Evolutionary conservation across 2,888 invertebrate genomes (phyloP).

Genomic region (Perdita meconis): DNA sequence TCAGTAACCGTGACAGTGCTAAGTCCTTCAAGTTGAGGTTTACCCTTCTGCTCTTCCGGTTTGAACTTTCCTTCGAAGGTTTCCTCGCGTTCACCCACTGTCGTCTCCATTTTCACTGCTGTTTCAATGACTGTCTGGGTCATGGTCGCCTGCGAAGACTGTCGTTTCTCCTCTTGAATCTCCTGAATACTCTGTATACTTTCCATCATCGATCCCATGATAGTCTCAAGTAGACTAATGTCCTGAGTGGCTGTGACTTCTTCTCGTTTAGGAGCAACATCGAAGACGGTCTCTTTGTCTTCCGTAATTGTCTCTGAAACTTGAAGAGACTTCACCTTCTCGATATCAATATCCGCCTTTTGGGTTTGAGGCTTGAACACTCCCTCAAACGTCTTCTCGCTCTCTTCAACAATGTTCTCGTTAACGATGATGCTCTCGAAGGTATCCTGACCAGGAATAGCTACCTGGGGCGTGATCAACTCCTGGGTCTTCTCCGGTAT

Average conservation of each 20-base stretch:
- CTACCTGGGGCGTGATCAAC: constrained; percentile 81
- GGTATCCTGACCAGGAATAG: constrained; percentile 84
- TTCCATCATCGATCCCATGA: constrained; percentile 73
- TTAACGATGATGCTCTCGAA: constrained; percentile 86
- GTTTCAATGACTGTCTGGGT: constrained; percentile 73
- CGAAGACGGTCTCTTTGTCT: constrained; percentile 80
- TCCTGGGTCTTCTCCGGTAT: constrained; percentile 71
- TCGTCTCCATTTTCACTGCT: constrained; percentile 75
- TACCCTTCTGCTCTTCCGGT: constrained; percentile 70
- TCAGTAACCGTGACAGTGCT: constrained; percentile 72
- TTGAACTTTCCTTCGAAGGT: constrained; percentile 72
- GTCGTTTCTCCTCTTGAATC: constrained; percentile 69
- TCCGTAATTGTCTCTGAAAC: constrained; percentile 81
- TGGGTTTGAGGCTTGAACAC: constrained; percentile 81
- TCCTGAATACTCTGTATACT: constrained; percentile 73
- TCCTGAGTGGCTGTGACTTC: constrained; percentile 65
- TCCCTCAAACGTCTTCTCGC: constrained; percentile 81
- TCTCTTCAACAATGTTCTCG: constrained; percentile 84
- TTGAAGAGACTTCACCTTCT: constrained; percentile 82
- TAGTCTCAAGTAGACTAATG: constrained; percentile 72
- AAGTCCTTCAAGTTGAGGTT: constrained; percentile 65
- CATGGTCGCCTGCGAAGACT: constrained; percentile 72
- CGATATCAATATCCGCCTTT: constrained; percentile 83
- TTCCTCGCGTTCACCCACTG: constrained; percentile 82
- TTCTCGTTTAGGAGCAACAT: constrained; percentile 60